Conservation (phyloP, 2,797 vertebrate genomes). For the Anguilla marmorata region DNA sequence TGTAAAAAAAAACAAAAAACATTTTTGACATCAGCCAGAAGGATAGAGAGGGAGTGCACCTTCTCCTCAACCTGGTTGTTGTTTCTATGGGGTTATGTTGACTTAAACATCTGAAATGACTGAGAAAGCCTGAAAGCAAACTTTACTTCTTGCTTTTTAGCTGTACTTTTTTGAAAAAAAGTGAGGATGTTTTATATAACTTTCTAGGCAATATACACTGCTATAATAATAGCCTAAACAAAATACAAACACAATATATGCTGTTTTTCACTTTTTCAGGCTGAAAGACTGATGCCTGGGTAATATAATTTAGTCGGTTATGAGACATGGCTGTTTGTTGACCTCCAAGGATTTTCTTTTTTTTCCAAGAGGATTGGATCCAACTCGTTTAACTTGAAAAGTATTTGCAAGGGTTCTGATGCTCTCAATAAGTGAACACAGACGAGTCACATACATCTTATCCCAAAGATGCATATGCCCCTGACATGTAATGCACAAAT, state of each 20-base stretch:
- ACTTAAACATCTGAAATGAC: too few species aligned
- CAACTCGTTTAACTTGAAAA: not conserved
- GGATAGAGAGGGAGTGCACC: too few species aligned
- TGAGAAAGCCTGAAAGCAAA: too few species aligned
- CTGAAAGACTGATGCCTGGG: not conserved
- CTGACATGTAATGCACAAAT: not conserved
- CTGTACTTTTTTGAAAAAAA: not conserved
- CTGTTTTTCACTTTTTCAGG: not conserved
- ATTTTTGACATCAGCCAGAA: too few species aligned
- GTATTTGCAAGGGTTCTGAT: not conserved
- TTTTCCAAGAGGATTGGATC: not conserved
- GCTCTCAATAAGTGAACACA: not conserved
- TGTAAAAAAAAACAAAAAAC: too few species aligned
- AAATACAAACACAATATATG: not conserved
- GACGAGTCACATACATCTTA: not conserved
- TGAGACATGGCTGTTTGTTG: not conserved
- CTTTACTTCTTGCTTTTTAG: not conserved
- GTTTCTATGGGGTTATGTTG: too few species aligned
- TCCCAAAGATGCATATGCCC: not conserved
- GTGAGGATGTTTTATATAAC: not conserved
- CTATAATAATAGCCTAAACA: not conserved
- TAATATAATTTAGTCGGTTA: not conserved
- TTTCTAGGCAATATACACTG: not conserved
- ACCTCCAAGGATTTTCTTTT: not conserved
- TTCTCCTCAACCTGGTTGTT: too few species aligned